phyloP scores from a whole-genome alignment of 2,888 invertebrate genomes.

The Kryphioiulus occultus region DNA sequence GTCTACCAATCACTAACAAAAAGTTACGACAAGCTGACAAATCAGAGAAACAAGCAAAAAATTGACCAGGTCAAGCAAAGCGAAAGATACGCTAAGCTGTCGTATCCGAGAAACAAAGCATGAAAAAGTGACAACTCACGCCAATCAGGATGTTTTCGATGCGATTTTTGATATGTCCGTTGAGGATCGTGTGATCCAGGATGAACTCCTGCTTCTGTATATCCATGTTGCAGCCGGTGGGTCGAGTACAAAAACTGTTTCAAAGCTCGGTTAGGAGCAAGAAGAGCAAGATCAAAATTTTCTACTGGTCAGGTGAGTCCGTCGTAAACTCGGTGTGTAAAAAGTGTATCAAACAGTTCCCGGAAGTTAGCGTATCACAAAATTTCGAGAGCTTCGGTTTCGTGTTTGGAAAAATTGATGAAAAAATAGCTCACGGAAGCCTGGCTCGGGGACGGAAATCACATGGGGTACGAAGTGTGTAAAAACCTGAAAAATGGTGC shows the following conservation, averaged over 20 bases:
- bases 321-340: not conserved
- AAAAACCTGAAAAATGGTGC: no score
- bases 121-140: no score
- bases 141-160: conserved; percentile 51
- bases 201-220: conserved; percentile 43
- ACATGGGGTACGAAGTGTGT: no score
- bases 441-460: not conserved
- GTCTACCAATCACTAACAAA: no score
- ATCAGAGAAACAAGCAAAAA: no score
- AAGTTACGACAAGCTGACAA: no score
- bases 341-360: not conserved
- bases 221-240: not conserved
- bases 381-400: not conserved
- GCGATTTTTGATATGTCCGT: conserved; percentile 49
- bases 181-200: conserved; percentile 46
- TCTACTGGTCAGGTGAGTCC: conserved; percentile 7
- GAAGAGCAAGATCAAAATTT: not conserved
- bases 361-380: conserved; percentile 8
- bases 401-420: not conserved
- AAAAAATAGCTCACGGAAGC: not conserved
- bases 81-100: no score
- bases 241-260: not conserved
- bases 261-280: not conserved
- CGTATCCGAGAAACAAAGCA: no score
- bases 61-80: no score